A percentile compares a stretch with the other conserved stretches of the same genome.
phyloP scores from a whole-genome alignment of 2,797 vertebrate species.

The Mus minutoides region DNA sequence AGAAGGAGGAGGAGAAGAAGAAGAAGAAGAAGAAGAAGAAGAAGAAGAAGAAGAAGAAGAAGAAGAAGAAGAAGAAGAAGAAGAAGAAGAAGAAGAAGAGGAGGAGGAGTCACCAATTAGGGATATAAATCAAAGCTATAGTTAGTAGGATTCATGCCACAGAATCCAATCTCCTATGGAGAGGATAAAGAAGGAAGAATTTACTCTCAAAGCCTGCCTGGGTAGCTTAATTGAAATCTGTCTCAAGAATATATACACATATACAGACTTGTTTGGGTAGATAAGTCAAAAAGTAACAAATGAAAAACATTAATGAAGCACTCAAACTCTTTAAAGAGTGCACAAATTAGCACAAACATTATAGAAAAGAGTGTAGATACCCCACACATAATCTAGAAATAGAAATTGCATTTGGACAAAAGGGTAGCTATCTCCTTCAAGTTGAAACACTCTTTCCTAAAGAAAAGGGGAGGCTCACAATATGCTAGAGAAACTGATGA shows the following conservation, averaged over 20 bases:
- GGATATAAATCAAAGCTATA: not conserved
- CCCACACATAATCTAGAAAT: not conserved
- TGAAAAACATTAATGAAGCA: not conserved
- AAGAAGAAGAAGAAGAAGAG: too few relatives aligned
- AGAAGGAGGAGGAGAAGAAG: too few relatives aligned
- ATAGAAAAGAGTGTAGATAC: not conserved
- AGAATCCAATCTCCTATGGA: not conserved
- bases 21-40: too few relatives aligned
- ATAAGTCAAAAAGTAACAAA: not conserved
- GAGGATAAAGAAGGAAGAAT: not conserved
- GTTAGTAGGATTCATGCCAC: not conserved
- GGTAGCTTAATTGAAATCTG: not conserved
- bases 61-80: too few relatives aligned
- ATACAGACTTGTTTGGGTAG: not conserved
- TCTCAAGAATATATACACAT: not conserved
- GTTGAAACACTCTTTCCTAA: not conserved
- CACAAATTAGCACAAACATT: not conserved
- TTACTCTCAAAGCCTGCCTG: not conserved
- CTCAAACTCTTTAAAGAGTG: not conserved
- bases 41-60: too few relatives aligned
- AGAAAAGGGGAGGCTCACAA: not conserved
- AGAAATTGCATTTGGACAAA: not conserved
- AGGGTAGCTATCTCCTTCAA: not conserved
- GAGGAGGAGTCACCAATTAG: not conserved
- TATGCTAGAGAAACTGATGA: not conserved